Percentiles rank a stretch among this genome's conserved stretches.
phyloP scores from a whole-genome alignment of 2,797 vertebrate genomes.

The Mus minutoides region DNA sequence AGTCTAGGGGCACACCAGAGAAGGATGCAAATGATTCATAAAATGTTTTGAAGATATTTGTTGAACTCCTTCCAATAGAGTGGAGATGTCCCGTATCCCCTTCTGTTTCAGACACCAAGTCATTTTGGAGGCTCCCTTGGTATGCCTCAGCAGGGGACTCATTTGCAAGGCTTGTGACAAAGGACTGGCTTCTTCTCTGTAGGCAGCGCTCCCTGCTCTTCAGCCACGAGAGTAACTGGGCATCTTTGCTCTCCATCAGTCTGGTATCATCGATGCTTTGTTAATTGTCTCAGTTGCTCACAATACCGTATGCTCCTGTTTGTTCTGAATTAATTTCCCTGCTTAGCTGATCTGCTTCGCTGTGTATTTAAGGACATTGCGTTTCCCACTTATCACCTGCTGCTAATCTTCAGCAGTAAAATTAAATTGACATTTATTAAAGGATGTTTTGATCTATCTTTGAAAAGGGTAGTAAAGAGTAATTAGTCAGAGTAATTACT shows the following conservation, averaged over 20 bases:
- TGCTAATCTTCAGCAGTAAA: slow-evolving; percentile 75
- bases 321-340: slow-evolving; percentile 71
- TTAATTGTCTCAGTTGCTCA: slow-evolving; percentile 60
- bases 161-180: not conserved
- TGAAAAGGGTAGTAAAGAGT: slow-evolving; percentile 78
- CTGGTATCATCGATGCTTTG: slow-evolving; percentile 39
- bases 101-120: not conserved
- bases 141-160: not conserved
- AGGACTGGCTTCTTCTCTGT: not conserved
- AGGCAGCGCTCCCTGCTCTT: not conserved
- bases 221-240: not conserved
- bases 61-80: not conserved
- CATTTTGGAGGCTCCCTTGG: not conserved
- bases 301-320: slow-evolving; percentile 68
- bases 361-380: slow-evolving; percentile 62
- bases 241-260: slow-evolving; percentile 38
- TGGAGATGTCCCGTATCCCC: not conserved
- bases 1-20: not conserved
- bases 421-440: slow-evolving; percentile 80
- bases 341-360: slow-evolving; percentile 57
- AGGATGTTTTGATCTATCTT: slow-evolving; percentile 76
- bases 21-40: slow-evolving; percentile 10
- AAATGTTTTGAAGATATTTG: not conserved
- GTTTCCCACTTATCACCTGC: slow-evolving; percentile 75
- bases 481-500: slow-evolving; percentile 71